Percentiles rank a stretch among this genome's conserved stretches.
phyloP scores from a whole-genome alignment of 2,797 vertebrate genomes.

The Dallia pectoralis region DNA sequence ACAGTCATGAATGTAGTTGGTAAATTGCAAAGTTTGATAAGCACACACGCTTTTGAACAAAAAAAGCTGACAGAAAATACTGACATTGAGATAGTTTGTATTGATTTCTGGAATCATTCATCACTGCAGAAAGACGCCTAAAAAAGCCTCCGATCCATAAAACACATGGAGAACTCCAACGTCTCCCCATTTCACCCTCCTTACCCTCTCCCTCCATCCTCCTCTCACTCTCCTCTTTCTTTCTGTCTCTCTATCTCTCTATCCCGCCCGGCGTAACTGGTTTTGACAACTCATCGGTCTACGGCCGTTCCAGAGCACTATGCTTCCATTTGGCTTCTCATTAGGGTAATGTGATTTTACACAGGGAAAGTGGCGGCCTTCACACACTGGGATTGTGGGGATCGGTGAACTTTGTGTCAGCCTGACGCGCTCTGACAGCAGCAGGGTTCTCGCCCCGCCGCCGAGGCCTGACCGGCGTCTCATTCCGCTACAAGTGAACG shows the following conservation, averaged over 20 bases:
- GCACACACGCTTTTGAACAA: conserved; percentile 59
- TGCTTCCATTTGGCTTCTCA: conserved; percentile 80
- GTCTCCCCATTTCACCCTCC: conserved; percentile 25
- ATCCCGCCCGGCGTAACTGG: conserved; percentile 69
- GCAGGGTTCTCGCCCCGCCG: conserved; percentile 11
- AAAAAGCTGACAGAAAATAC: conserved; percentile 57
- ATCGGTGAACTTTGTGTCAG: conserved; percentile 54
- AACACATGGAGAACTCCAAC: conserved; percentile 35
- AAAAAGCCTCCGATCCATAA: conserved; percentile 68
- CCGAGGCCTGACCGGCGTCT: conserved; percentile 13
- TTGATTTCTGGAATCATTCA: conserved; percentile 74
- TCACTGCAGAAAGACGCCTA: conserved; percentile 59
- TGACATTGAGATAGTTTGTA: conserved; percentile 66
- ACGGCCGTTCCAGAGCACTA: conserved; percentile 71
- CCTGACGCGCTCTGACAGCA: conserved; percentile 44
- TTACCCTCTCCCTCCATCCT: no score
- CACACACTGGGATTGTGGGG: conserved; percentile 30
- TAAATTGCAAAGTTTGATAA: conserved; percentile 1
- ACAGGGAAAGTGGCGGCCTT: conserved; percentile 55
- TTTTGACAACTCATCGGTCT: conserved; percentile 82
- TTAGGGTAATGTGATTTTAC: conserved; percentile 77
- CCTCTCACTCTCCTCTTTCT: conserved; percentile 29
- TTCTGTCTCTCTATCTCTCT: conserved; percentile 29
- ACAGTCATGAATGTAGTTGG: background rate
- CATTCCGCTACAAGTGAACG: background rate